Percentiles rank a stretch among this genome's conserved stretches.
phyloP scores from a whole-genome alignment of 2,113 vertebrate species.

The Hydropotes inermis region DNA sequence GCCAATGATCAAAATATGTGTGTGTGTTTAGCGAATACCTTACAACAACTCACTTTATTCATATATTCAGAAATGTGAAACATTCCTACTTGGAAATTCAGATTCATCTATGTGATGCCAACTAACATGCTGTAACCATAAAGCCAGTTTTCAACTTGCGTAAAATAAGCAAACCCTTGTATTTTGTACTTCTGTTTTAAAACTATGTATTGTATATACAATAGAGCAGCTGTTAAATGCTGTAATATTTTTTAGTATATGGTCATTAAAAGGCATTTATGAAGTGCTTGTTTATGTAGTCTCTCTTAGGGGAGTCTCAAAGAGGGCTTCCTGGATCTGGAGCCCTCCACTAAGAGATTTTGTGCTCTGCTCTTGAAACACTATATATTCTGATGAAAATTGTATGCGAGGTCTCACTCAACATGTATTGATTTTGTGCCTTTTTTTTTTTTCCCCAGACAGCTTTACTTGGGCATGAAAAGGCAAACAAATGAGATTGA shows the following conservation, averaged over 20 bases:
- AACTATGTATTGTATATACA: not conserved
- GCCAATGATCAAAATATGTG: slow-evolving; percentile 15
- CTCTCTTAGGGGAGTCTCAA: not conserved
- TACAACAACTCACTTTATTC: not conserved
- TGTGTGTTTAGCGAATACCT: not conserved
- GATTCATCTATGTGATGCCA: not conserved
- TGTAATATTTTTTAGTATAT: not conserved
- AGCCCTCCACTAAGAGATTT: not conserved
- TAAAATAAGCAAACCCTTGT: not conserved
- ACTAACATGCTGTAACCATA: not conserved
- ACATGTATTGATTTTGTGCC: not conserved
- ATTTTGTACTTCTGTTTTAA: slow-evolving; percentile 35
- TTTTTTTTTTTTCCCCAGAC: not conserved
- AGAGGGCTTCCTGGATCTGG: not conserved
- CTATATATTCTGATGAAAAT: slow-evolving; percentile 6
- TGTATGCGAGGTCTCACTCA: not conserved
- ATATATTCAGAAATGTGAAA: slow-evolving; percentile 32
- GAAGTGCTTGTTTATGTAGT: slow-evolving; percentile 12
- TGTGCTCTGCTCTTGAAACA: not conserved
- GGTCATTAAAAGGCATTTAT: slow-evolving; percentile 13
- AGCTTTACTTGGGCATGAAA: not conserved
- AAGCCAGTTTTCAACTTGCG: not conserved
- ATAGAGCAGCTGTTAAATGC: not conserved
- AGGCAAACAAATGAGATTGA: not conserved
- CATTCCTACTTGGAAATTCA: slow-evolving; percentile 30